These are phyloP conservation scores for Eulemur rufifrons DNA, from an alignment of 2,113 vertebrate genomes.

Conservation along the genomic window DNA sequence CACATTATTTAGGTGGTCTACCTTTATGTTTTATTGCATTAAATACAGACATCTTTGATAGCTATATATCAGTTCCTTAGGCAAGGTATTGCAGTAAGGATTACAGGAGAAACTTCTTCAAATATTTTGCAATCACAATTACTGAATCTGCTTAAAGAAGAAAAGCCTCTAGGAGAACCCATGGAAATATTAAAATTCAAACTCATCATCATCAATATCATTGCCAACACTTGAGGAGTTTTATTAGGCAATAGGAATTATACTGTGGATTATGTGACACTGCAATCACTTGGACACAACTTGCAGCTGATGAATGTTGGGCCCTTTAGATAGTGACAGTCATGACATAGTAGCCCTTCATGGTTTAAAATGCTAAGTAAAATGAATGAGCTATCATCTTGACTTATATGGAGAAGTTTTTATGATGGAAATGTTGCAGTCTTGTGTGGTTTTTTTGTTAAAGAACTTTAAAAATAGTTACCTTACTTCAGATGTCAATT, in stretches of 20 bases:
- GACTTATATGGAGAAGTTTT: neutral
- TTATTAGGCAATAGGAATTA: neutral
- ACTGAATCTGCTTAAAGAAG: neutral
- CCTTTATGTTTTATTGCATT: slow-evolving; percentile 14
- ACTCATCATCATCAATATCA: neutral
- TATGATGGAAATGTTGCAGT: slow-evolving; percentile 2
- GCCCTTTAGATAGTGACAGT: slow-evolving; percentile 19
- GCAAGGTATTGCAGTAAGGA: neutral
- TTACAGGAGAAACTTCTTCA: neutral
- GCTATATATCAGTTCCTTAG: neutral
- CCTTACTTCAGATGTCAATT: neutral
- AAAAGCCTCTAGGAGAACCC: neutral
- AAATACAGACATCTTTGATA: neutral
- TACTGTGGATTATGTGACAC: neutral
- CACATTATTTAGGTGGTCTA: neutral
- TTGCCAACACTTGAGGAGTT: neutral
- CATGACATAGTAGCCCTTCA: neutral
- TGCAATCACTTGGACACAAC: neutral
- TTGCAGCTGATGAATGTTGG: neutral
- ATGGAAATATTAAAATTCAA: slow-evolving; percentile 41
- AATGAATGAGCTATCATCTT: slow-evolving; percentile 25
- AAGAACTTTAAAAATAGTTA: neutral
- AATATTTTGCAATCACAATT: neutral
- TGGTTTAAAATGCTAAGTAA: slow-evolving; percentile 25
- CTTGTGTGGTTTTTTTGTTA: neutral